phyloP scores from a whole-genome alignment of 2,888 invertebrate species.

The Colletes collaris region DNA sequence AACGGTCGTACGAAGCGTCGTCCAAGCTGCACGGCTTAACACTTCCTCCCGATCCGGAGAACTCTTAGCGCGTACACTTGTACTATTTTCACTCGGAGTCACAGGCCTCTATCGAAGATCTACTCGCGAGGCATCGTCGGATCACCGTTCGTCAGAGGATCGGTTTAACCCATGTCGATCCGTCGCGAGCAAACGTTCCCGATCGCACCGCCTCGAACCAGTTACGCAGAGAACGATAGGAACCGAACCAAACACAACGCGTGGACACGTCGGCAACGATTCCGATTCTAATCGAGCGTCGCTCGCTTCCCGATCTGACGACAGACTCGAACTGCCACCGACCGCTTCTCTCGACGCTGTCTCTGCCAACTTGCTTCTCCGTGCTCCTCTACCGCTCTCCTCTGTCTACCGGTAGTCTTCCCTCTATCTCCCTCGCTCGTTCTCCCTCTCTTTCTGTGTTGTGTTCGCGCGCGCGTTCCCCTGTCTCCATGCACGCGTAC shows the following conservation, averaged over 20 bases:
- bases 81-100: conserved; percentile 20
- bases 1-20: too few relatives aligned
- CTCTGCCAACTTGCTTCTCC: conserved; percentile 59
- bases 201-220: conserved; percentile 25
- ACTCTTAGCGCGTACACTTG: not conserved
- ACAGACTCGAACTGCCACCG: conserved; percentile 63
- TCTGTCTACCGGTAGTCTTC: conserved; percentile 29
- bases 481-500: conserved; percentile 7
- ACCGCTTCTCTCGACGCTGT: conserved; percentile 44
- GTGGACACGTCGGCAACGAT: conserved; percentile 20
- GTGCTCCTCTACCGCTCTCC: conserved; percentile 49
- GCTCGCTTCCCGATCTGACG: conserved; percentile 60
- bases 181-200: not conserved
- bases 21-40: not conserved
- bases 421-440: conserved; percentile 27
- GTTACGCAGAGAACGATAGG: not conserved
- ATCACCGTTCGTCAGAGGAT: conserved; percentile 11
- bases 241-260: not conserved
- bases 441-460: conserved; percentile 24
- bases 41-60: not conserved
- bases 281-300: conserved; percentile 50
- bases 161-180: conserved; percentile 60
- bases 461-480: conserved; percentile 2
- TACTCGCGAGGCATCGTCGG: conserved; percentile 18
- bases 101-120: not conserved